A percentile compares a stretch with the other conserved stretches of the same genome.
phyloP scores from a whole-genome alignment of 1,140 invertebrate species.

The Rhagoletis pomonella region DNA sequence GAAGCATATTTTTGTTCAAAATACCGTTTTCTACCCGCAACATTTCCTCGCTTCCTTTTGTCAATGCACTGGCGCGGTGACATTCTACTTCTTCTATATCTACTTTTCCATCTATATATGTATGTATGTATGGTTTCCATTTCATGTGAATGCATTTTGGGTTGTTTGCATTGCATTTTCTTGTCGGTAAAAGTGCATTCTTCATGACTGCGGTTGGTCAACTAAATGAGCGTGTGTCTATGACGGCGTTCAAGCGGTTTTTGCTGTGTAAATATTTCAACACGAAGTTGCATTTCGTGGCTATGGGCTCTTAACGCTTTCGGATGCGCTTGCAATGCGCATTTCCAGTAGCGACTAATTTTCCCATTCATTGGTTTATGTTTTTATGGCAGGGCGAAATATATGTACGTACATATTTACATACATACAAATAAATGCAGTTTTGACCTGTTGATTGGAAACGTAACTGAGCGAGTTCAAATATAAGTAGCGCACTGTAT shows the following conservation, averaged over 20 bases:
- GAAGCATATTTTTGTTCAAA: conserved; percentile 61
- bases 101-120: neutral
- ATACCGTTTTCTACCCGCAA: neutral
- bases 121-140: no score
- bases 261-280: neutral
- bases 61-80: neutral
- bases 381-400: neutral
- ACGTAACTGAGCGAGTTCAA: no score
- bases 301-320: conserved; percentile 25
- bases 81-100: neutral
- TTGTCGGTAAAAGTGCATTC: conserved; percentile 14
- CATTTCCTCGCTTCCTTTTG: neutral
- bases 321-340: conserved; percentile 27
- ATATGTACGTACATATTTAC: no score
- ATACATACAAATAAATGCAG: no score
- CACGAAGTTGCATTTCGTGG: conserved; percentile 20
- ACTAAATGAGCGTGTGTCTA: neutral
- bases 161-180: conserved; percentile 37
- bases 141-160: neutral
- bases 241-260: neutral
- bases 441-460: no score
- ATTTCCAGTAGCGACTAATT: neutral
- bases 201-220: neutral
- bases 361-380: neutral
- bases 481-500: no score